A percentile compares a stretch with the other conserved stretches of the same genome.
These are phyloP conservation scores for Drosophila falleni DNA, from an alignment of 2,888 invertebrate species.

Conservation along the genomic window DNA sequence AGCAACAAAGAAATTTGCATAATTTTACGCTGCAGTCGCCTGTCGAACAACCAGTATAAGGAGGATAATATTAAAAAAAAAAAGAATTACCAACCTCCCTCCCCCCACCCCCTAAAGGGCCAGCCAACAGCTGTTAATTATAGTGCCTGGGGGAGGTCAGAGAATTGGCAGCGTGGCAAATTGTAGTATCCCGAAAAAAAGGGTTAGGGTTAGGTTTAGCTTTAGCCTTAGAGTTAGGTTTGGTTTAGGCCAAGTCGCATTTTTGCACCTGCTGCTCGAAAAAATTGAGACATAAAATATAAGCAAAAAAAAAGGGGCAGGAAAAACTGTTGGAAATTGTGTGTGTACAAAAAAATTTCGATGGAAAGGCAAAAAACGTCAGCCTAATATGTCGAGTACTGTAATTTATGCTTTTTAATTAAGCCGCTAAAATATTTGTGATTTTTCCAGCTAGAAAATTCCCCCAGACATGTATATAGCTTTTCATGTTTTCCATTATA, in stretches of 20 bases:
- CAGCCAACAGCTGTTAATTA: slow-evolving; percentile 77
- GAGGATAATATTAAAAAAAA: slow-evolving; percentile 4
- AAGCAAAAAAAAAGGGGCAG: slow-evolving; percentile 15
- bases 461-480: slow-evolving; percentile 29
- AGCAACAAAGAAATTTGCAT: slow-evolving; percentile 78
- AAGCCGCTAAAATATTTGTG: slow-evolving; percentile 62
- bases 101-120: slow-evolving; percentile 9
- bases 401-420: slow-evolving; percentile 76
- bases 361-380: slow-evolving; percentile 51
- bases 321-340: slow-evolving; percentile 54
- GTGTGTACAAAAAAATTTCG: slow-evolving; percentile 22
- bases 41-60: slow-evolving; percentile 28
- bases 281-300: slow-evolving; percentile 72
- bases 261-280: slow-evolving; percentile 75
- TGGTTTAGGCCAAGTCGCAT: slow-evolving; percentile 36
- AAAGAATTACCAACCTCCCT: slow-evolving; percentile 25
- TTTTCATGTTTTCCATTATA: slow-evolving; percentile 58
- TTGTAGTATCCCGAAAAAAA: slow-evolving; percentile 56
- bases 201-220: slow-evolving; percentile 46
- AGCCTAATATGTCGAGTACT: slow-evolving; percentile 68
- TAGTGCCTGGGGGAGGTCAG: slow-evolving; percentile 58
- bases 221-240: slow-evolving; percentile 22
- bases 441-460: slow-evolving; percentile 41
- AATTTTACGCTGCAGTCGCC: slow-evolving; percentile 76
- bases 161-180: slow-evolving; percentile 67